These are phyloP conservation scores for Ariopsis seemanni DNA, from an alignment of 2,113 vertebrate genomes.

Conservation along the genomic window DNA sequence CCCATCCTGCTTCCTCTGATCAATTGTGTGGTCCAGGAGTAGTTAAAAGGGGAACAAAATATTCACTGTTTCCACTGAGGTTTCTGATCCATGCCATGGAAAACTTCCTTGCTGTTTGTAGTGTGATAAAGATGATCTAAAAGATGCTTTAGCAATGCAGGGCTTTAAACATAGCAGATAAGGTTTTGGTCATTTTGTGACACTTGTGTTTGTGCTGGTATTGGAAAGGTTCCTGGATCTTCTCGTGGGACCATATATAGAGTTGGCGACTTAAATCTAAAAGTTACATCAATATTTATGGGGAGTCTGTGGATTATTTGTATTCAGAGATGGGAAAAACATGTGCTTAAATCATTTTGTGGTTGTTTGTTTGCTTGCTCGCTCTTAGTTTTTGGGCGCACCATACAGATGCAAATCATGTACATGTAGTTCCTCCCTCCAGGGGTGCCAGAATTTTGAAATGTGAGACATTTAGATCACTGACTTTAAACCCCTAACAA, in stretches of 20 bases:
- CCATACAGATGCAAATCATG: neutral
- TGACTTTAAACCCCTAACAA: neutral
- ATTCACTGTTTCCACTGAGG: neutral
- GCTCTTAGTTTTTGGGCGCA: neutral
- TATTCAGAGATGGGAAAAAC: neutral
- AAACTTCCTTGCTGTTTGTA: conserved; percentile 1
- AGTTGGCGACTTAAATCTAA: neutral
- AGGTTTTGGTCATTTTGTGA: neutral
- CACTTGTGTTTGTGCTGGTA: neutral
- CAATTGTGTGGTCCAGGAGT: neutral
- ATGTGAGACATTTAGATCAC: neutral
- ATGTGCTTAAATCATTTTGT: neutral
- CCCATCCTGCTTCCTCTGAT: conserved; percentile 12
- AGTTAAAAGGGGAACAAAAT: conserved; percentile 1
- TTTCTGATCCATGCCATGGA: neutral
- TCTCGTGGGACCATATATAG: neutral
- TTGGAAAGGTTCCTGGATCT: neutral
- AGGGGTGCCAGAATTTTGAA: neutral
- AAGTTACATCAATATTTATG: neutral
- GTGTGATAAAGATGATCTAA: neutral
- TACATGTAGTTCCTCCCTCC: neutral
- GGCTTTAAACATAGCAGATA: neutral
- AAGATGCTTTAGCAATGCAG: neutral
- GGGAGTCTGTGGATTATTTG: neutral
- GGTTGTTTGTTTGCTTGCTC: neutral